Evolutionary conservation across 2,888 invertebrate genomes (phyloP), one percentile per base, ranked within the genome.

Genomic region (Operophtera brumata): DNA sequence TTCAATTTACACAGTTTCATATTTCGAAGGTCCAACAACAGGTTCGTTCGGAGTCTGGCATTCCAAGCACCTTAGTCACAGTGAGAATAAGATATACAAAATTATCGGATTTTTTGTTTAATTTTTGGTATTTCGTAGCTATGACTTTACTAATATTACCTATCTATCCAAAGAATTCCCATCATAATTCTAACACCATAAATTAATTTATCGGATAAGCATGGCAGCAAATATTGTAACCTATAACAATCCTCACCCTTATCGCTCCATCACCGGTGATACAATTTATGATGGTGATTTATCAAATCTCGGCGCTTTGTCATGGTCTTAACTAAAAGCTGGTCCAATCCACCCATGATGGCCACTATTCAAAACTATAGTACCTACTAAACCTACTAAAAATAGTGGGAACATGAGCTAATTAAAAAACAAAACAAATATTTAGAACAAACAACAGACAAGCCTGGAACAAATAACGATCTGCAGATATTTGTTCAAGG

Each of bases 31-130:
- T 34, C 42, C 46, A n/a, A 42, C 44, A 57, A 57, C 57, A 57
- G 52, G 52, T 52, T 57, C 57, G 36, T 43, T 36, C 20, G 20
- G 20, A 20, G 20, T 20, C 30, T 39, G 39, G 44, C 55, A 62
- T 62, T 59, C 62, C 62, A 12, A 48, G 42, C 57, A 43, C 40
- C 54, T 52, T 37, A 55, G 48, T 56, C 60, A 57, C 57, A 53
- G 57, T 45, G 51, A 77, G 77, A 73, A 73, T 71, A 77, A 61
- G 63, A 64, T 73, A 80, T 78, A 84, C 20, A 20, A 20, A 20
- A 20, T 20, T 20, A 20, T 20, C 20, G 20, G 4, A 20, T 20
- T 20, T 20, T 20, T 20, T 20, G 2, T 20, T 20, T 20, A 20
- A 20, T 20, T 20, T 20, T 20, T 3, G 20, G n/a, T n/a, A n/a